Conservation (phyloP, 2,797 vertebrate genomes). For the Alfaro cultratus region DNA sequence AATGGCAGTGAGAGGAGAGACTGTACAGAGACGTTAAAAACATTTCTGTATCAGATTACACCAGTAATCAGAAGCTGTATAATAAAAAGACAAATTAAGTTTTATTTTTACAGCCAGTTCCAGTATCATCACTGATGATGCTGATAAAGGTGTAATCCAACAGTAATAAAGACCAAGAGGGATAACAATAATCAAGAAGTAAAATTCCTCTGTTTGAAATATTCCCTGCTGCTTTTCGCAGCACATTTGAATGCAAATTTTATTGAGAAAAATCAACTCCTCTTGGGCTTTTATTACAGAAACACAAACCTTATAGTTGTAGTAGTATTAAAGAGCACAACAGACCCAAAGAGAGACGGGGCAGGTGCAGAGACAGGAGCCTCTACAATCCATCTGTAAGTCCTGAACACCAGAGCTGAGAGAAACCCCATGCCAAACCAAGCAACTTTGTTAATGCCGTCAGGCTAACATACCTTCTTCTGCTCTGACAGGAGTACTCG, state of each 20-base stretch:
- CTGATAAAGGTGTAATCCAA: conserved; percentile 83
- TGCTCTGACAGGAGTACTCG: conserved; percentile 88
- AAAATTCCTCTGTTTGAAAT: background rate
- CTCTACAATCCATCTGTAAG: conserved; percentile 42
- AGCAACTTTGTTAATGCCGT: background rate
- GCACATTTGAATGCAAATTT: background rate
- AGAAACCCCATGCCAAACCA: conserved; percentile 65
- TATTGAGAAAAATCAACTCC: conserved; percentile 38
- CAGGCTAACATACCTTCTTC: conserved; percentile 90
- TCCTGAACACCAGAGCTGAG: conserved; percentile 30
- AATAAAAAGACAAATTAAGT: background rate
- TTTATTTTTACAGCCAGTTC: background rate
- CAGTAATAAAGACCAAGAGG: conserved; percentile 87
- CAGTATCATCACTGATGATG: conserved; percentile 38
- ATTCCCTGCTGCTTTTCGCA: background rate
- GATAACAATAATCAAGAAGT: conserved; percentile 20
- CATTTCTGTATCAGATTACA: conserved; percentile 85
- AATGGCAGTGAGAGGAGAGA: conserved; percentile 83
- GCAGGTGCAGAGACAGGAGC: conserved; percentile 52
- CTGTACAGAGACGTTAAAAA: conserved; percentile 76
- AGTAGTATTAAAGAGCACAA: conserved; percentile 77
- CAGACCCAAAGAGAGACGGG: conserved; percentile 61
- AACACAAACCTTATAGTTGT: conserved; percentile 64
- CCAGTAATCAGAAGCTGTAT: conserved; percentile 53
- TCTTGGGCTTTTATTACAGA: conserved; percentile 85